Base-by-base conservation (phyloP, 1,140 invertebrate genomes). In the Drosophila sechellia region DNA sequence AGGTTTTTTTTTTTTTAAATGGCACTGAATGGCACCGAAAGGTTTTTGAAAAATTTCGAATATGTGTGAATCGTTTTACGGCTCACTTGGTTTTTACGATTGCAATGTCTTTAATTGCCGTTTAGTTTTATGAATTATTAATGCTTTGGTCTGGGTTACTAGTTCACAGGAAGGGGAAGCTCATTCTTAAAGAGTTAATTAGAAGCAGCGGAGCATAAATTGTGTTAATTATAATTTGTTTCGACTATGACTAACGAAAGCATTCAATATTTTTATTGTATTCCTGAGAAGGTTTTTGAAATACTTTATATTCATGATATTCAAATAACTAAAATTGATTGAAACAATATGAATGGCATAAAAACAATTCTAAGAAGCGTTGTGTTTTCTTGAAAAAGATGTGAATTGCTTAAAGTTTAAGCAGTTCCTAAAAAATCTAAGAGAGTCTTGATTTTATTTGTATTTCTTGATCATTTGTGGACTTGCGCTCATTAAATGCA, bases 161-260 rank as follows among this genome's bases (percentile, higher is more conserved):
- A 27, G 59, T 53, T 65, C 60, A 52, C 60, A 68, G 64, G 64
- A 68, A 68, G 64, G 60, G 64, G 64, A 65, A 68, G 64, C 46
- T 10, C n/a, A 10, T 53, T 65, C 64, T 65, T 43, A 10, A 66
- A 65, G 37, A 66, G 20, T 45, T 68, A 45, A 68, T 68, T 45
- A 20, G 49, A 50, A 37, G 35, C 60, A 68, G 4, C 39, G 11
- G 15, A 50, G 59, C 59, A 52, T 17, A 66, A 42, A 57, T 40
- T 49, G 43, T 61, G 17, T 39, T 27, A 35, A 49, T 22, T 25
- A 54, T 20, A 58, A 27, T 22, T 17, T 4, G 27, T 31, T 27
- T 58, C n/a, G 13, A n/a, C 1, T 15, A 20, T 37, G 60, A 37
- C 60, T 68, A 45, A 68, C 60, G 64, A 46, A 52, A 43, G 20